phyloP scores from a whole-genome alignment of 2,113 vertebrate genomes.

The Cyprinodon brontotheroides region DNA sequence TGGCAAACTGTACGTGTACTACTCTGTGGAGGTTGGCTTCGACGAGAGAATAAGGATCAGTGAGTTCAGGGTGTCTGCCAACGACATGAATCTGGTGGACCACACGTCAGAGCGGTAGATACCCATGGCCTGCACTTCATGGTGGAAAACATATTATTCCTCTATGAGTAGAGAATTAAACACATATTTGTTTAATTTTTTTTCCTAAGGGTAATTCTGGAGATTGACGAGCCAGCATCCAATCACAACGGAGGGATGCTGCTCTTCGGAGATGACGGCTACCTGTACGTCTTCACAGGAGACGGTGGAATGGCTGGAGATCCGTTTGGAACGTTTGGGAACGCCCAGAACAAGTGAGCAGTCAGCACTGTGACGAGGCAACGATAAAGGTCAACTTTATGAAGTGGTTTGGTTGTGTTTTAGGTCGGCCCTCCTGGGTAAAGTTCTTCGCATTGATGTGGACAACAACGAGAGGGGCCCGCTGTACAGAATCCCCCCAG shows the following conservation, averaged over 20 bases:
- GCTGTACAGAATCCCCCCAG: conserved; percentile 85
- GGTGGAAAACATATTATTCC: background rate
- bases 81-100: conserved; percentile 89
- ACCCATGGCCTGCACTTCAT: background rate
- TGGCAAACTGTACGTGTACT: conserved; percentile 92
- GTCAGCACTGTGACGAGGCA: background rate
- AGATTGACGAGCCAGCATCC: conserved; percentile 93
- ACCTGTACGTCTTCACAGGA: conserved; percentile 95
- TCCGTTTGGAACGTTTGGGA: conserved; percentile 93
- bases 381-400: background rate
- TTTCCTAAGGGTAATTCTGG: conserved; percentile 87
- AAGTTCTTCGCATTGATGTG: conserved; percentile 92
- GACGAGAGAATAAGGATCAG: conserved; percentile 93
- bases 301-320: conserved; percentile 98
- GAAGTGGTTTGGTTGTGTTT: background rate
- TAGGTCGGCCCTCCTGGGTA: conserved; percentile 93
- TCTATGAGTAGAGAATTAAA: background rate
- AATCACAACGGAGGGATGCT: conserved; percentile 97
- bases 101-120: conserved; percentile 92
- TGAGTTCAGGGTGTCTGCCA: conserved; percentile 87
- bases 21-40: conserved; percentile 86
- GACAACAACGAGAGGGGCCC: conserved; percentile 83
- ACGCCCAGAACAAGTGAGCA: conserved; percentile 95
- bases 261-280: conserved; percentile 91
- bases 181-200: background rate